Conservation (phyloP, 2,797 vertebrate genomes). For the Acomys russatus region DNA sequence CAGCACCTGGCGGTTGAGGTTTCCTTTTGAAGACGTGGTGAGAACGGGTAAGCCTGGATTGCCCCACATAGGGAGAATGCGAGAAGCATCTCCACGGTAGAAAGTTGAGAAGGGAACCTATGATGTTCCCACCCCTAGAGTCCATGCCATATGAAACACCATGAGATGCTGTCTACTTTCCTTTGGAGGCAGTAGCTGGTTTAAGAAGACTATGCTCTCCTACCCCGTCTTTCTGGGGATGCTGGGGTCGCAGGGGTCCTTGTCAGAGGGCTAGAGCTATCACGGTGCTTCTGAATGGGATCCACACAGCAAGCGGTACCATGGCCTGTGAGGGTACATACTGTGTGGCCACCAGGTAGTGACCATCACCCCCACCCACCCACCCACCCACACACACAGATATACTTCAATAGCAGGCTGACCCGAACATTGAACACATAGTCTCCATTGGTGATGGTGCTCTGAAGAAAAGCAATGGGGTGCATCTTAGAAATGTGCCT, state of each 20-base stretch:
- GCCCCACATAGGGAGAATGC: background rate
- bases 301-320: background rate
- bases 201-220: background rate
- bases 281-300: background rate
- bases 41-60: background rate
- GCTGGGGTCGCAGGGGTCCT: background rate
- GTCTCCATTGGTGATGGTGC: background rate
- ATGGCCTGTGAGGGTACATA: background rate
- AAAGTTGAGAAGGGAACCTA: background rate
- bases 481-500: background rate
- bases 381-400: background rate
- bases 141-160: background rate
- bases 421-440: background rate
- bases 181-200: background rate
- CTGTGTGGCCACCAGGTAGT: background rate
- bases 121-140: background rate
- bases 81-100: background rate
- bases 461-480: background rate
- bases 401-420: background rate
- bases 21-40: background rate
- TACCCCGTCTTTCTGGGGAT: background rate
- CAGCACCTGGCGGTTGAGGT: too few relatives aligned
- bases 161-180: background rate
- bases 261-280: background rate
- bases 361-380: background rate